These are phyloP conservation scores for Halcyon malimbica DNA, from an alignment of 2,113 vertebrate species.

Conservation along the genomic window DNA sequence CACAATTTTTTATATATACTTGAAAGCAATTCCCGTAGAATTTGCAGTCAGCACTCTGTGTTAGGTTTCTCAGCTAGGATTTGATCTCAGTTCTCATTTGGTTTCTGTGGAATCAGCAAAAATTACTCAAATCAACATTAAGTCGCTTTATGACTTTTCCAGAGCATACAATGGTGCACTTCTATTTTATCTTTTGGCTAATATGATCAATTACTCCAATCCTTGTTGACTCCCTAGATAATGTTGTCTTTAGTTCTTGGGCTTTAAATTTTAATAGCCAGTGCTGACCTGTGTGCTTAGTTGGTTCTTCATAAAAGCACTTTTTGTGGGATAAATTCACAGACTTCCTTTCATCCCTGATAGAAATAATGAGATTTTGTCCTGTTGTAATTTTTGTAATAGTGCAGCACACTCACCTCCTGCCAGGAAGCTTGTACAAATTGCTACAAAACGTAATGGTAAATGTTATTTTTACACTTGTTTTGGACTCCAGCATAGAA, in stretches of 20 bases:
- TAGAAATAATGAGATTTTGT: slow-evolving; percentile 50
- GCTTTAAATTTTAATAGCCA: background rate
- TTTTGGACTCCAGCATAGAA: slow-evolving; percentile 76
- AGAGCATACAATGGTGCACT: background rate
- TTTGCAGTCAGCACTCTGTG: background rate
- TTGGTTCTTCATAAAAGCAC: background rate
- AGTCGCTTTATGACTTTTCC: background rate
- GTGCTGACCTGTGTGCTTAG: background rate
- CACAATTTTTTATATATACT: background rate
- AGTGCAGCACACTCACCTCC: slow-evolving; percentile 17
- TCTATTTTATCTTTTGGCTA: background rate
- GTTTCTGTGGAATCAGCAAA: background rate
- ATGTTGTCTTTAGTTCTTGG: background rate
- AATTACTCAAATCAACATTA: background rate
- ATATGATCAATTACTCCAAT: background rate
- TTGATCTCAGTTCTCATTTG: background rate
- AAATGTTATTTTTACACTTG: slow-evolving; percentile 73
- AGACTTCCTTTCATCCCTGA: background rate
- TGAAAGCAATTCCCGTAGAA: background rate
- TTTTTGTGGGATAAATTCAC: background rate
- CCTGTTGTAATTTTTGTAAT: slow-evolving; percentile 31
- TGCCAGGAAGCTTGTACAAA: slow-evolving; percentile 52
- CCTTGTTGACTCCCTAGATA: background rate
- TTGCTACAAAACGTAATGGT: slow-evolving; percentile 53
- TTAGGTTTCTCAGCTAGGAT: background rate